Conservation (phyloP, 2,888 invertebrate species). For the Spodoptera exigua region DNA sequence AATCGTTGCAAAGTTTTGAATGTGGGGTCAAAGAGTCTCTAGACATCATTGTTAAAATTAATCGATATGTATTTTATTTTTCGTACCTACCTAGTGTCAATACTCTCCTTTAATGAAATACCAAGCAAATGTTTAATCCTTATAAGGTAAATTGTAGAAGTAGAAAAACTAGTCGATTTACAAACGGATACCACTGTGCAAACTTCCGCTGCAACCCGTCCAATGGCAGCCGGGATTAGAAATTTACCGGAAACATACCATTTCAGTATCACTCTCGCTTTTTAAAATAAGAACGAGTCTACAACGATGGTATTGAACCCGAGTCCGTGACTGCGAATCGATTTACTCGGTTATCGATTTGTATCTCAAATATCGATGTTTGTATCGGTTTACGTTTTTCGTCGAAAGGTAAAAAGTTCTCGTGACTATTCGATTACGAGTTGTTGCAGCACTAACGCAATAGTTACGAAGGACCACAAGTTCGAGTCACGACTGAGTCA, state of each 20-base stretch:
- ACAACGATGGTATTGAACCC: conserved; percentile 50
- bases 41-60: no score
- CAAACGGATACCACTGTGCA: conserved; percentile 38
- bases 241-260: conserved; percentile 39
- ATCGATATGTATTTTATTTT: no score
- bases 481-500: conserved; percentile 56
- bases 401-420: conserved; percentile 55
- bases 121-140: no score
- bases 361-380: conserved; percentile 19
- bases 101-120: no score
- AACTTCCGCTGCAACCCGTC: conserved; percentile 36
- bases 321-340: conserved; percentile 45
- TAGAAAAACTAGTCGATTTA: conserved; percentile 42
- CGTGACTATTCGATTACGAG: conserved; percentile 62
- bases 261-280: conserved; percentile 53
- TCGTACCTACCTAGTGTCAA: no score
- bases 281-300: conserved; percentile 37
- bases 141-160: conserved; percentile 12
- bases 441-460: conserved; percentile 45
- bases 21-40: no score
- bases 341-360: conserved; percentile 41
- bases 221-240: conserved; percentile 39
- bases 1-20: no score
- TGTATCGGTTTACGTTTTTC: conserved; percentile 23
- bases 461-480: conserved; percentile 59